Percentiles rank a stretch among this genome's conserved stretches.
Conservation (phyloP, 1,140 invertebrate genomes). For the Drosophila triauraria region DNA sequence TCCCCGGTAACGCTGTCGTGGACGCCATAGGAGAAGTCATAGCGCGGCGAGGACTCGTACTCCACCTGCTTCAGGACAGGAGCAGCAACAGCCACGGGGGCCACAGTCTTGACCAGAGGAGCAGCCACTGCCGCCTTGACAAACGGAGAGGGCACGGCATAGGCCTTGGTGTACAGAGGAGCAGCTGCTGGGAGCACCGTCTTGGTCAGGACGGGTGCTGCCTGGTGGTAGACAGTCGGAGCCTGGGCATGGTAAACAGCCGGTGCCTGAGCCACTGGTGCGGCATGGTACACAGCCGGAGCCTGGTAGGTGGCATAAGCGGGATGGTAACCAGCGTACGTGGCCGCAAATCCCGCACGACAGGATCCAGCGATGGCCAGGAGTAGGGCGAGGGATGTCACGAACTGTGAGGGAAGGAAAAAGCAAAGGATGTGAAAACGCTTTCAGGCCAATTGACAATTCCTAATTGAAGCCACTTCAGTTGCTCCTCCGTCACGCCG, state of each 20-base stretch:
- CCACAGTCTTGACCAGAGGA: constrained; percentile 36
- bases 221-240: constrained; percentile 54
- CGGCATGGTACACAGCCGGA: constrained; percentile 61
- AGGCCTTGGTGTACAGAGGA: constrained; percentile 64
- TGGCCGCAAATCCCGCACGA: constrained; percentile 72
- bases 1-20: constrained; percentile 87
- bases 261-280: constrained; percentile 41
- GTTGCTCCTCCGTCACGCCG: background rate
- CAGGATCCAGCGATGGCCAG: constrained; percentile 60
- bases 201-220: constrained; percentile 55
- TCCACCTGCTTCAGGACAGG: constrained; percentile 69
- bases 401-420: constrained; percentile 28
- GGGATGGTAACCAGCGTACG: constrained; percentile 70
- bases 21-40: constrained; percentile 86
- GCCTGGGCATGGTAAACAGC: constrained; percentile 59
- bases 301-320: constrained; percentile 65
- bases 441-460: background rate
- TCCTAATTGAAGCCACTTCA: constrained; percentile 6
- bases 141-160: constrained; percentile 47
- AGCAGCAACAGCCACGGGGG: constrained; percentile 24
- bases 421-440: background rate
- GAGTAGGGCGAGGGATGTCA: constrained; percentile 56
- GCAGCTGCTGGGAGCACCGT: constrained; percentile 43
- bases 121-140: constrained; percentile 55
- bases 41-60: constrained; percentile 78